Conservation (phyloP, 2,888 invertebrate genomes). For the Chaitophorus viminalis region DNA sequence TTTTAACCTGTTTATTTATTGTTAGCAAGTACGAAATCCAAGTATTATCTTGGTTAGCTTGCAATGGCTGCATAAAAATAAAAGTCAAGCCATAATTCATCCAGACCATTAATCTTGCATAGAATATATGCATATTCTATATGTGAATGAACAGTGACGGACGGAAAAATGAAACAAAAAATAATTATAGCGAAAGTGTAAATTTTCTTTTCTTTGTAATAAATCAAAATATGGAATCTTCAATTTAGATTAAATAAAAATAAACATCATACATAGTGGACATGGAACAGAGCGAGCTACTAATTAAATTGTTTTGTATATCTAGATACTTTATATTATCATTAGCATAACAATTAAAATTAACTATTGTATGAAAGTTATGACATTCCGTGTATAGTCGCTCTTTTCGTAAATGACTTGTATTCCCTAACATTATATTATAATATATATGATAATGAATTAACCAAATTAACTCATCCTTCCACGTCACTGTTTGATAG, state of each 20-base stretch:
- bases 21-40: not conserved
- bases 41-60: not conserved
- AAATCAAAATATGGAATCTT: not conserved
- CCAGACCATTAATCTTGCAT: not conserved
- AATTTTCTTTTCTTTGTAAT: not conserved
- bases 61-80: not conserved
- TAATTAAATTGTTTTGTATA: conserved; percentile 1
- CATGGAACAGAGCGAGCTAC: not conserved
- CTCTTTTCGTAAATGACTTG: no score
- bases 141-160: not conserved
- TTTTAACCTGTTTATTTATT: not conserved
- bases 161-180: not conserved
- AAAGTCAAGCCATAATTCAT: not conserved
- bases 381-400: not conserved
- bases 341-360: conserved; percentile 1
- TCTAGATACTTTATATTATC: not conserved
- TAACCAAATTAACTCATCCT: not conserved
- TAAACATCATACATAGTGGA: not conserved
- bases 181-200: not conserved
- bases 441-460: not conserved
- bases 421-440: not conserved
- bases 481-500: not conserved
- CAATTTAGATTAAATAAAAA: not conserved
- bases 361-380: not conserved
- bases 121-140: not conserved